Evolutionary conservation across 2,888 invertebrate species (phyloP), one percentile per base, ranked within the genome.

Genomic region (Nomada lathburiana): DNA sequence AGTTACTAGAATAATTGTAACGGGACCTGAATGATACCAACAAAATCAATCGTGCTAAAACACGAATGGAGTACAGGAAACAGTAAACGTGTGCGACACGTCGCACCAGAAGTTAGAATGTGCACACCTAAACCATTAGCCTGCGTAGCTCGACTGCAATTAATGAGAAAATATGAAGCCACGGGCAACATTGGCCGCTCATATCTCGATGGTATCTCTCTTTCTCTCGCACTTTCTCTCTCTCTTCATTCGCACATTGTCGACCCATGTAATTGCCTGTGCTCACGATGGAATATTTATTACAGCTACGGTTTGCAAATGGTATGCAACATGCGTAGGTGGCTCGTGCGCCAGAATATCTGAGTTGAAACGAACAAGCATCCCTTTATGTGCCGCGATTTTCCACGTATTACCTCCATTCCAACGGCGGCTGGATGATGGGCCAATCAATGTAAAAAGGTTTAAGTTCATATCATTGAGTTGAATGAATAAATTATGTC

Each of bases 281-380:
- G 59, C 60, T 76, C 88, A 86, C 86, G 88, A 78, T 80, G 84
- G 77, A 82, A 86, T 88, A 88, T 88, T 88, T 88, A 88, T 87
- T 74, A 76, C 84, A 64, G 63, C 82, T 74, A 79, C 81, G 42
- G 67, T 80, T 82, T 84, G 80, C 85, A 79, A 87, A 86, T 80
- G 80, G 64, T 73, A 83, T 85, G 88, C 74, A 81, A 85, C 85
- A 85, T 84, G 79, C 72, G 11, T 9, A n/a, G 69, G 13, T 23
- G 62, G 1, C 23, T 10, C 44, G 23, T 60, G 50, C 53, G 2
- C 50, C 55, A 20, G 29, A 47, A 42, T 71, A 20, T 74, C 79
- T 57, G 50, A 9, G 20, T 60, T 62, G 63, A 53, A 74, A 77
- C 57, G 18, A 26, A 52, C 67, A 23, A 47, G 57, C 53, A 59